A percentile compares a stretch with the other conserved stretches of the same genome.
phyloP scores from a whole-genome alignment of 2,113 vertebrate species.

The Aphelocoma coerulescens region DNA sequence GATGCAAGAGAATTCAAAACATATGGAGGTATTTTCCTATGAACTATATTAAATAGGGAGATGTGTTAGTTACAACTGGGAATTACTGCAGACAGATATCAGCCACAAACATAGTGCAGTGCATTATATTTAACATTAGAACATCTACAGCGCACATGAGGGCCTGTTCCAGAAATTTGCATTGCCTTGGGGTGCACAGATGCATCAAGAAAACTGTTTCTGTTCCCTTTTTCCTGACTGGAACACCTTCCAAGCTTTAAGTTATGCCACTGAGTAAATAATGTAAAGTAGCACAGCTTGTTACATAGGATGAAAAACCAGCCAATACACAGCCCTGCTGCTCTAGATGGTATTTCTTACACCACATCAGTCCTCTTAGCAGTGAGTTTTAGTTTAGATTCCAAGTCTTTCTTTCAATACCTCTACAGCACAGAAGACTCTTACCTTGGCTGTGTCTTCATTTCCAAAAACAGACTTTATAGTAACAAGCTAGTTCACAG shows the following conservation, averaged over 20 bases:
- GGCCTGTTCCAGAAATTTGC: background rate
- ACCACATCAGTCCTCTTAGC: background rate
- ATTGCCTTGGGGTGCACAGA: background rate
- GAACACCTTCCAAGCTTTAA: background rate
- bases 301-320: background rate
- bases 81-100: background rate
- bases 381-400: background rate
- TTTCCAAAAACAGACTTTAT: background rate
- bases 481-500: background rate
- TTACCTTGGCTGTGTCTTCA: background rate
- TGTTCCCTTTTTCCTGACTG: background rate
- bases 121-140: background rate
- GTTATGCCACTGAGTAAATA: background rate
- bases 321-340: background rate
- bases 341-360: background rate
- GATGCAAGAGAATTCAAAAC: conserved; percentile 5
- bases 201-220: background rate
- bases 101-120: background rate
- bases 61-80: background rate
- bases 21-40: background rate
- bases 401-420: background rate
- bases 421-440: background rate
- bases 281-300: background rate
- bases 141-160: background rate
- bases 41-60: background rate